Evolutionary conservation across 1,140 invertebrate species (phyloP).

Genomic region (Anastatus disparis): DNA sequence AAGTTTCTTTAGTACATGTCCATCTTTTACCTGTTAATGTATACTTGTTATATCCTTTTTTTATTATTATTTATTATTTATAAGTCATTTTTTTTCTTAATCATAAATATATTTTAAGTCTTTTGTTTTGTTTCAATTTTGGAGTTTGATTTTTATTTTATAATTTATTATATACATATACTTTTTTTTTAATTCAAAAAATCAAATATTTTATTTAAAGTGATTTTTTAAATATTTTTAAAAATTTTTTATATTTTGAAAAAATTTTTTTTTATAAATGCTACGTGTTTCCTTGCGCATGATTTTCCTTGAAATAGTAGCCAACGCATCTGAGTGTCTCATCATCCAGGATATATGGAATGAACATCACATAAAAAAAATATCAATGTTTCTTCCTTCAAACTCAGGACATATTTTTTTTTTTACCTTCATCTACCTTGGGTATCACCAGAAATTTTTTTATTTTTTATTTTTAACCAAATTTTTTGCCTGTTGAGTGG

Average conservation of each 20-base stretch:
- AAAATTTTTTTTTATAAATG: no score
- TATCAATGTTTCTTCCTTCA: not conserved
- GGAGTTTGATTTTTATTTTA: not conserved
- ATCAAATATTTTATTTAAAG: no score
- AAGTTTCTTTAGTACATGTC: constrained; percentile 30
- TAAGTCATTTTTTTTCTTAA: not conserved
- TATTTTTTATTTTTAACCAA: constrained; percentile 24
- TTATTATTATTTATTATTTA: not conserved
- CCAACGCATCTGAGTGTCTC: constrained; percentile 5
- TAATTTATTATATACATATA: no score
- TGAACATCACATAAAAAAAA: constrained; percentile 5
- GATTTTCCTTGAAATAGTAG: constrained; percentile 6
- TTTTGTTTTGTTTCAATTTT: no score
- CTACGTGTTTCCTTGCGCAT: not conserved
- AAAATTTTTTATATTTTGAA: not conserved
- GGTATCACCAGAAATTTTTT: no score
- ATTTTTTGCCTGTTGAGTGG: constrained; percentile 36
- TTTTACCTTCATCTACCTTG: no score
- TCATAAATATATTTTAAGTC: not conserved
- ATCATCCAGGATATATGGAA: constrained; percentile 9
- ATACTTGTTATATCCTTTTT: not conserved
- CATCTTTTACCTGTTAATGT: constrained; percentile 11
- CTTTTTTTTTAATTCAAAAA: no score
- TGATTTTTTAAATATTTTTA: not conserved
- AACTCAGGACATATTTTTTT: no score